Percentiles rank a stretch among this genome's conserved stretches.
These are phyloP conservation scores for Cydia fagiglandana DNA, from an alignment of 1,140 invertebrate genomes.

Conservation along the genomic window DNA sequence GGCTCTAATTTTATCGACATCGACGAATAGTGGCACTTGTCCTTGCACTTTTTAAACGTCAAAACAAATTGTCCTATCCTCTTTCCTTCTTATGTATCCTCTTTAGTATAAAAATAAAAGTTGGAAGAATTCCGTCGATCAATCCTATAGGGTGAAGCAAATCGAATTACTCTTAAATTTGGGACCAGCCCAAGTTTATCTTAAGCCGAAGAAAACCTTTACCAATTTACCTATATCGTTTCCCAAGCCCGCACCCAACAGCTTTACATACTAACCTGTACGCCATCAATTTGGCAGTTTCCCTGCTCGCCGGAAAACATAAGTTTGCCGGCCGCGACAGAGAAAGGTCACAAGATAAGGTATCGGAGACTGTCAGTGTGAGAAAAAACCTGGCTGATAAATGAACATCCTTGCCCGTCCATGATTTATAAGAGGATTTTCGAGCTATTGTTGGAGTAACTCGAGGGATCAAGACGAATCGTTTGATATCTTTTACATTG, in stretches of 20 bases:
- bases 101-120: neutral
- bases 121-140: neutral
- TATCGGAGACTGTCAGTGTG: slow-evolving; percentile 25
- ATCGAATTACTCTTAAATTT: slow-evolving; percentile 11
- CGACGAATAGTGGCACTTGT: no score
- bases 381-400: slow-evolving; percentile 31
- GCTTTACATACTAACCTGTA: neutral
- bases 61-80: no score
- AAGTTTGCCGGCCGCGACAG: slow-evolving; percentile 18
- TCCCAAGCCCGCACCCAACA: neutral
- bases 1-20: no score
- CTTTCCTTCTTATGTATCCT: no score
- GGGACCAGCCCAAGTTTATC: slow-evolving; percentile 3
- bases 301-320: neutral
- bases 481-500: slow-evolving; percentile 18
- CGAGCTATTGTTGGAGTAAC: slow-evolving; percentile 19
- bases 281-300: neutral
- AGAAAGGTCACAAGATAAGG: slow-evolving; percentile 28
- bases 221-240: slow-evolving; percentile 8
- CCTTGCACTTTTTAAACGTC: no score
- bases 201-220: neutral
- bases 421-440: slow-evolving; percentile 30
- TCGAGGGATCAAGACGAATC: slow-evolving; percentile 25
- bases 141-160: slow-evolving; percentile 1
- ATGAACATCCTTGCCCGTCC: slow-evolving; percentile 24